A percentile compares a stretch with the other conserved stretches of the same genome.
Evolutionary conservation across 1,140 invertebrate species (phyloP).

Genomic region (Papilio glaucus): DNA sequence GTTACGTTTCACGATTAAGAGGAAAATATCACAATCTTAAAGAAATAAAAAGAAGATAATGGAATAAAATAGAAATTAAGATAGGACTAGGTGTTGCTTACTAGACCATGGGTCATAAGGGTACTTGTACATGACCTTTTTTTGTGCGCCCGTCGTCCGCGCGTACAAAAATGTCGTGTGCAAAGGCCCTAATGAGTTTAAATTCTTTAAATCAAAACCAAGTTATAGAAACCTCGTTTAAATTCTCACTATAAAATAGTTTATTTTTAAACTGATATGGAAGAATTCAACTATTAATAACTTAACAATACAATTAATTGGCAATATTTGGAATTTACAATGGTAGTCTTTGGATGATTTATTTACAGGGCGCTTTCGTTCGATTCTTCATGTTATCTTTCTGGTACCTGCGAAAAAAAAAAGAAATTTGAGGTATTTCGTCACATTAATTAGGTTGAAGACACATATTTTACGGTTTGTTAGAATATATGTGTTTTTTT

Average conservation of each 20-base stretch:
- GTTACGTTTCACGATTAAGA: no score
- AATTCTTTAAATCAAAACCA: not conserved
- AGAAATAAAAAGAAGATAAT: not conserved
- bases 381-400: slow-evolving; percentile 65
- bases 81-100: no score
- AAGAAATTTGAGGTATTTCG: slow-evolving; percentile 7
- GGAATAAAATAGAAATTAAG: not conserved
- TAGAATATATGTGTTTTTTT: no score
- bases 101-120: no score
- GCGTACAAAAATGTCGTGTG: no score
- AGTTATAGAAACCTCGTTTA: slow-evolving; percentile 19
- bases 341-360: slow-evolving; percentile 49
- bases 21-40: not conserved
- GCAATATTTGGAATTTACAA: slow-evolving; percentile 71
- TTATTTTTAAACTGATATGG: slow-evolving; percentile 54
- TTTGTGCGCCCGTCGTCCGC: no score
- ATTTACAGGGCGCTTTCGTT: slow-evolving; percentile 60
- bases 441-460: no score
- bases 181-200: no score
- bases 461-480: no score
- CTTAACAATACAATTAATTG: slow-evolving; percentile 56
- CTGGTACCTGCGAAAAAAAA: slow-evolving; percentile 61
- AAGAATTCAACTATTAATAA: slow-evolving; percentile 61
- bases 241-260: slow-evolving; percentile 32
- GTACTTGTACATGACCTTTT: not conserved